Conservation (phyloP, 1,140 invertebrate genomes). For the Condylostylus longicornis region DNA sequence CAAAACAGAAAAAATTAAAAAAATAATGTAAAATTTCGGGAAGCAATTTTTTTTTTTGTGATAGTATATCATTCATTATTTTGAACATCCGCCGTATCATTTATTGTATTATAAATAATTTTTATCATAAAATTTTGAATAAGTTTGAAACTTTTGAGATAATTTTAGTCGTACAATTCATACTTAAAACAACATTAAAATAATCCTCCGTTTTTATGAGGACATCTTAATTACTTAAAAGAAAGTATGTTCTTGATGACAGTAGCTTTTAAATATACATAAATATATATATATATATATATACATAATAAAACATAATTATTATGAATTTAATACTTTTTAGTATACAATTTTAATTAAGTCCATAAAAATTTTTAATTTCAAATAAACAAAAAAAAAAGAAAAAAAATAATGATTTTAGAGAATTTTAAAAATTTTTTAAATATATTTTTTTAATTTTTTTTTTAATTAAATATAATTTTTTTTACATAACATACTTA, state of each 20-base stretch:
- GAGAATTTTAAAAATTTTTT: too few relatives aligned
- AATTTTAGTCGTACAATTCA: conserved; percentile 8
- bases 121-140: conserved; percentile 21
- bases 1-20: too few relatives aligned
- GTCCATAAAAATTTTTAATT: conserved; percentile 6
- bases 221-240: conserved; percentile 11
- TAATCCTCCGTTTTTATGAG: conserved; percentile 6
- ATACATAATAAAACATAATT: conserved; percentile 7
- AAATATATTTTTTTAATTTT: too few relatives aligned
- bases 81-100: too few relatives aligned
- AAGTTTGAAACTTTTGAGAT: conserved; percentile 16
- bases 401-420: too few relatives aligned
- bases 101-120: conserved; percentile 17
- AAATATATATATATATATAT: conserved; percentile 3
- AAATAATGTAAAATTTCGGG: too few relatives aligned
- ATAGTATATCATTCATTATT: too few relatives aligned
- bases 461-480: too few relatives aligned
- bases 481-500: too few relatives aligned
- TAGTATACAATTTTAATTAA: conserved; percentile 11
- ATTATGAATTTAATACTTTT: conserved; percentile 7
- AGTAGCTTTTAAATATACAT: conserved; percentile 4
- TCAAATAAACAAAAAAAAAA: too few relatives aligned
- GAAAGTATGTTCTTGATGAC: conserved; percentile 8
- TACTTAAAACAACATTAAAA: conserved; percentile 10
- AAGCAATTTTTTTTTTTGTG: too few relatives aligned